Evolutionary conservation across 2,888 invertebrate species (phyloP).

Genomic region (Microplitis deprimator): DNA sequence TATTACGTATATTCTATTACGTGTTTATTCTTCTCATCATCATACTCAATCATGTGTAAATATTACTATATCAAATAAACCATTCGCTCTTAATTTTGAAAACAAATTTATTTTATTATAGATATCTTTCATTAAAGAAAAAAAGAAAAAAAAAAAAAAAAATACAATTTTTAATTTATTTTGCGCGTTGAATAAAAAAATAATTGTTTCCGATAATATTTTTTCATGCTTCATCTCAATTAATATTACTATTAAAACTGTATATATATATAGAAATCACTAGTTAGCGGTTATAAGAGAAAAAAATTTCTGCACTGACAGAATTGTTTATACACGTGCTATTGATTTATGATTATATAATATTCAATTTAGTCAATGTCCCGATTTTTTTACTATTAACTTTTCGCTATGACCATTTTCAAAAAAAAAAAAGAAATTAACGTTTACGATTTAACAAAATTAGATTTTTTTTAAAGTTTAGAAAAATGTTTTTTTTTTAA

Average conservation of each 20-base stretch:
- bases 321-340: neutral
- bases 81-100: neutral
- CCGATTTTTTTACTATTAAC: neutral
- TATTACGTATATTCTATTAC: slow-evolving; percentile 10
- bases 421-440: too few species aligned
- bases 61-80: neutral
- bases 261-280: neutral
- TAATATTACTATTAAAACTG: neutral
- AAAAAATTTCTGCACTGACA: neutral
- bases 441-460: too few species aligned
- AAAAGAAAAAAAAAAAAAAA: neutral
- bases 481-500: neutral
- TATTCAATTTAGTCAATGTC: neutral
- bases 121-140: neutral
- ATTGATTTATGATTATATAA: neutral
- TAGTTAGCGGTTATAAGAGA: neutral
- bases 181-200: too few species aligned
- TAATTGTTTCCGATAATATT: neutral
- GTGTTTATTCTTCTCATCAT: neutral
- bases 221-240: neutral
- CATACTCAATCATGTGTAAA: neutral
- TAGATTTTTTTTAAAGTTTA: too few species aligned
- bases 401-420: neutral
- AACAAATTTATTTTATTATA: neutral
- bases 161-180: neutral